A percentile compares a stretch with the other conserved stretches of the same genome.
phyloP scores from a whole-genome alignment of 1,140 invertebrate species.

The Nephotettix cincticeps region DNA sequence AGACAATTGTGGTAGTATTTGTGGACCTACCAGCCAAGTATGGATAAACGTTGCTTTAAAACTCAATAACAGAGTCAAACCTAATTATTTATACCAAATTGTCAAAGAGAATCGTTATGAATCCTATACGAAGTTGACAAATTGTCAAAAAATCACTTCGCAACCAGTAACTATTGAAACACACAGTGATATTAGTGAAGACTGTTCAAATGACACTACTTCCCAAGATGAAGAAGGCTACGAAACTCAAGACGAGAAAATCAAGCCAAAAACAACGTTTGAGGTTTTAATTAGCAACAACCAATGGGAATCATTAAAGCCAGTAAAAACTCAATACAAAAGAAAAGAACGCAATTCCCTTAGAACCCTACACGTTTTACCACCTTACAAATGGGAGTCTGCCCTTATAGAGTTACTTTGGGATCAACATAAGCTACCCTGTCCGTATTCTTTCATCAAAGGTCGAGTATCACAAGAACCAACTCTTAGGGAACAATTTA shows the following conservation, averaged over 20 bases:
- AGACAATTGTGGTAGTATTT: background rate
- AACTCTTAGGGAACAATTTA: background rate
- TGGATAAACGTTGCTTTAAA: background rate
- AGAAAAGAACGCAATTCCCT: no score
- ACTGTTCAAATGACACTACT: no score
- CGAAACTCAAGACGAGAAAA: no score
- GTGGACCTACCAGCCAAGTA: background rate
- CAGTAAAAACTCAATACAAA: no score
- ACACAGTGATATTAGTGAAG: no score
- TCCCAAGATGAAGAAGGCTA: no score
- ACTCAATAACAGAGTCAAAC: background rate
- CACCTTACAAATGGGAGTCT: background rate
- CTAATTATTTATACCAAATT: slow-evolving; percentile 4
- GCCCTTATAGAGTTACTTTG: background rate
- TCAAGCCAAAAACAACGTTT: no score
- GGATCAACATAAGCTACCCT: background rate
- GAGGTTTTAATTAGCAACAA: no score
- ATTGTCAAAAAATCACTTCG: background rate
- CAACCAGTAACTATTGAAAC: background rate
- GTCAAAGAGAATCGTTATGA: slow-evolving; percentile 12
- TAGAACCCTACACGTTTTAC: no score
- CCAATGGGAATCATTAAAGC: no score
- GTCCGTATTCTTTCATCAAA: background rate
- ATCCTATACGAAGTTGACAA: background rate
- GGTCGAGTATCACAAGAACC: background rate